Conservation (phyloP, 2,797 vertebrate genomes). For the Sebastes variabilis region DNA sequence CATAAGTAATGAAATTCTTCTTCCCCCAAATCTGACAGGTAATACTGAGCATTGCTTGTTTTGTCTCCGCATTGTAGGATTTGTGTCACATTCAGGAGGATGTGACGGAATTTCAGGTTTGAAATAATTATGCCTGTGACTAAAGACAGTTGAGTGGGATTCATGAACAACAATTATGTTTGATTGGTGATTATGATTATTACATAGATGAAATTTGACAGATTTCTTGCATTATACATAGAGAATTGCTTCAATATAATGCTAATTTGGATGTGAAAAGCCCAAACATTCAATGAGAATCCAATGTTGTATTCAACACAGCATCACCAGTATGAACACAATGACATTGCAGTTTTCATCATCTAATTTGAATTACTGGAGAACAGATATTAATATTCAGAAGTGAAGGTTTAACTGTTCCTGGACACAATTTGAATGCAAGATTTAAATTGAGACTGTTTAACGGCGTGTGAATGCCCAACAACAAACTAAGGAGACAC, state of each 20-base stretch:
- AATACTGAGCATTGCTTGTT: slow-evolving; percentile 26
- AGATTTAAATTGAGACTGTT: neutral
- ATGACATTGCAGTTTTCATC: neutral
- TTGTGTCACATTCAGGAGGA: slow-evolving; percentile 34
- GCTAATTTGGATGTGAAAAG: neutral
- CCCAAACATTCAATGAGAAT: neutral
- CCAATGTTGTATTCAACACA: neutral
- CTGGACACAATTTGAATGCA: neutral
- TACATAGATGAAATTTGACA: neutral
- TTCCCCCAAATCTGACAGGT: slow-evolving; percentile 11
- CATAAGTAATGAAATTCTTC: slow-evolving; percentile 25
- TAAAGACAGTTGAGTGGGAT: slow-evolving; percentile 11
- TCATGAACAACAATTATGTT: neutral
- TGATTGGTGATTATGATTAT: neutral
- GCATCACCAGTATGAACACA: neutral
- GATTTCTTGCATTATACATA: neutral
- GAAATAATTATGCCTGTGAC: slow-evolving; percentile 22
- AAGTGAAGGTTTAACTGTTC: neutral
- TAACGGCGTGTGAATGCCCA: neutral
- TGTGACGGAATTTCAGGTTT: slow-evolving; percentile 2
- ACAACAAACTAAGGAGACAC: neutral
- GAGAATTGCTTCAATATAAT: neutral
- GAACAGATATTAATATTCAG: neutral
- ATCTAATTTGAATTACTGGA: neutral
- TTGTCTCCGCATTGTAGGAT: slow-evolving; percentile 30